Evolutionary conservation across 2,797 vertebrate genomes (phyloP).

Genomic region (Eurystomus glaucurus): DNA sequence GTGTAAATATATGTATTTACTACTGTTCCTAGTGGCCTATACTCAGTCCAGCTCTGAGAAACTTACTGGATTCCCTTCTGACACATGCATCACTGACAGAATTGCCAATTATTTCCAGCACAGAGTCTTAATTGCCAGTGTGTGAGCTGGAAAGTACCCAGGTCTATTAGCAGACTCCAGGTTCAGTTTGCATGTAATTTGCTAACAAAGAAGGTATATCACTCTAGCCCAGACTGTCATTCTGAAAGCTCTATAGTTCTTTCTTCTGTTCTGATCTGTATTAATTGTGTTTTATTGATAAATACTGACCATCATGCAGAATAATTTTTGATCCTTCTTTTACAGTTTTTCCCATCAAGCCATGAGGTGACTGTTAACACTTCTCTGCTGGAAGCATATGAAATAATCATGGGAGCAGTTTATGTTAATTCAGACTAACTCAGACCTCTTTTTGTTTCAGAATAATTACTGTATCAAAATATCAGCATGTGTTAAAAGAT

Average conservation of each 20-base stretch:
- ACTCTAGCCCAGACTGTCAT: background rate
- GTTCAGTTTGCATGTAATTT: constrained; percentile 37
- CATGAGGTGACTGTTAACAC: constrained; percentile 36
- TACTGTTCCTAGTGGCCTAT: background rate
- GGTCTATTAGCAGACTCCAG: constrained; percentile 45
- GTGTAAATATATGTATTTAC: background rate
- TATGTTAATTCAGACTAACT: constrained; percentile 47
- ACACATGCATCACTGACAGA: background rate
- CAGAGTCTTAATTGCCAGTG: background rate
- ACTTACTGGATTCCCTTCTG: background rate
- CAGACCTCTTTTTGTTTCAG: constrained; percentile 57
- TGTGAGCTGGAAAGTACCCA: constrained; percentile 17
- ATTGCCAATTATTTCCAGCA: constrained; percentile 3
- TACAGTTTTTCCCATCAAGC: background rate
- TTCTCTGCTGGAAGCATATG: constrained; percentile 28
- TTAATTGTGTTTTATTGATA: background rate
- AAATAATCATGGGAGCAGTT: constrained; percentile 50
- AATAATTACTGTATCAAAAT: constrained; percentile 78
- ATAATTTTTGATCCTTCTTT: background rate
- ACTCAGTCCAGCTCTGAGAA: background rate
- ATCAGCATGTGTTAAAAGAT: constrained; percentile 76
- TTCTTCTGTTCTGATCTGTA: background rate
- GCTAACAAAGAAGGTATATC: background rate
- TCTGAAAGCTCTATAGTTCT: background rate
- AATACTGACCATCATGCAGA: background rate